These are phyloP conservation scores for Paedocypris sp. DNA, from an alignment of 2,113 vertebrate species.

Conservation along the genomic window DNA sequence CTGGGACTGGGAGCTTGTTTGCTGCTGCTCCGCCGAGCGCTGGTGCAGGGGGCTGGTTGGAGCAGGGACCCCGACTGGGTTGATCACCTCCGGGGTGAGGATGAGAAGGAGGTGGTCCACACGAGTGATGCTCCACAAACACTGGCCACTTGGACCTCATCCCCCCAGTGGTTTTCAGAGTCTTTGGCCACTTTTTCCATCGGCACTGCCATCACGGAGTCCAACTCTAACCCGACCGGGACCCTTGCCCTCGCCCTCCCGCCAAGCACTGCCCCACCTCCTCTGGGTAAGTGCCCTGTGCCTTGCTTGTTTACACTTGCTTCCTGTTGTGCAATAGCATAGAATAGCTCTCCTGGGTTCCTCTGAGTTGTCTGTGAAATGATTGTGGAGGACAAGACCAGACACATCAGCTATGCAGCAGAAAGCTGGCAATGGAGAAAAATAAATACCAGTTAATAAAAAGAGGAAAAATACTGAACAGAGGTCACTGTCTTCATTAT, in stretches of 20 bases:
- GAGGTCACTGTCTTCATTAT: slow-evolving; percentile 46
- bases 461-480: slow-evolving; percentile 48
- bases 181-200: slow-evolving; percentile 17
- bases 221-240: slow-evolving; percentile 12
- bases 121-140: slow-evolving; percentile 11
- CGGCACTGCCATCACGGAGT: not conserved
- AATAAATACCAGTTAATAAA: slow-evolving; percentile 50
- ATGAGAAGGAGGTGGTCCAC: slow-evolving; percentile 4
- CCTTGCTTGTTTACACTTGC: slow-evolving; percentile 39
- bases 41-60: slow-evolving; percentile 10
- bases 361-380: slow-evolving; percentile 39
- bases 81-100: slow-evolving; percentile 31
- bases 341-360: slow-evolving; percentile 59
- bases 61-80: slow-evolving; percentile 27
- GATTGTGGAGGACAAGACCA: slow-evolving; percentile 66
- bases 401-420: slow-evolving; percentile 63
- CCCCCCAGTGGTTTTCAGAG: slow-evolving; percentile 22
- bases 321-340: slow-evolving; percentile 62
- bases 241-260: slow-evolving; percentile 9
- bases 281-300: slow-evolving; percentile 39
- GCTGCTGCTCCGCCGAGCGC: slow-evolving; percentile 33
- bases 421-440: slow-evolving; percentile 55
- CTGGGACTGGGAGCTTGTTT: slow-evolving; percentile 34
- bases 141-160: not conserved
- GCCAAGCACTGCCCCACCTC: slow-evolving; percentile 28